phyloP scores from a whole-genome alignment of 1,140 invertebrate genomes.

The Ceratosolen solmsi region DNA sequence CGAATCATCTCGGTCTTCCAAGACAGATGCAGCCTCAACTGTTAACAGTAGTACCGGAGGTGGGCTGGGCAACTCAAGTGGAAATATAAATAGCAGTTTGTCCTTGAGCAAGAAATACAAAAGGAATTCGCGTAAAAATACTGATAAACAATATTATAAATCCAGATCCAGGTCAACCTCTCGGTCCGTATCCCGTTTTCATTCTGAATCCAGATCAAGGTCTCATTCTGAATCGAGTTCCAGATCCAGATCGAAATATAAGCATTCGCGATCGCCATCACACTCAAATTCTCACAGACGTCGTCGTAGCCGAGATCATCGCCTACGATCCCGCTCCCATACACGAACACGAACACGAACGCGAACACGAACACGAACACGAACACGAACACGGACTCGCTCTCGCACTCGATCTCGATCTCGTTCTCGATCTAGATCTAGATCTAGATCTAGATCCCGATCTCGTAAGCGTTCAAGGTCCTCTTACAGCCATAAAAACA shows the following conservation, averaged over 20 bases:
- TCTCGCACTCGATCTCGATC: constrained; percentile 58
- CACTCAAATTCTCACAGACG: constrained; percentile 44
- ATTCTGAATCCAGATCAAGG: constrained; percentile 48
- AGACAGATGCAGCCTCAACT: constrained; percentile 13
- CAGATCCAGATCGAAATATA: constrained; percentile 61
- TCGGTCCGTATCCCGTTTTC: constrained; percentile 39
- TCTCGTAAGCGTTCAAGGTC: constrained; percentile 59
- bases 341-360: constrained; percentile 54
- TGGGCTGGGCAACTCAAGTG: neutral
- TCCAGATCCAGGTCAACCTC: constrained; percentile 62
- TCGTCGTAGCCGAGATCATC: constrained; percentile 57
- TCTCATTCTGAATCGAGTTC: constrained; percentile 63
- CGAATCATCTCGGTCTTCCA: constrained; percentile 49
- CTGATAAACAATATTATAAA: constrained; percentile 33
- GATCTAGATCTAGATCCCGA: constrained; percentile 55
- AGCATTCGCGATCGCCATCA: constrained; percentile 61
- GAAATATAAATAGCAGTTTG: neutral
- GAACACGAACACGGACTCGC: constrained; percentile 55
- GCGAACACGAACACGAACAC: constrained; percentile 58
- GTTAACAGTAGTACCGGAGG: neutral
- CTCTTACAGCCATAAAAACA: constrained; percentile 56
- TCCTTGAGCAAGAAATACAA: constrained; percentile 23
- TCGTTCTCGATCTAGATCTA: constrained; percentile 52
- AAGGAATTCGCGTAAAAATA: constrained; percentile 24
- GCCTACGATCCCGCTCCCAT: constrained; percentile 59